Percentiles rank a stretch among this genome's conserved stretches.
These are phyloP conservation scores for Phyto melanocephala DNA, from an alignment of 2,888 invertebrate genomes.

Conservation along the genomic window DNA sequence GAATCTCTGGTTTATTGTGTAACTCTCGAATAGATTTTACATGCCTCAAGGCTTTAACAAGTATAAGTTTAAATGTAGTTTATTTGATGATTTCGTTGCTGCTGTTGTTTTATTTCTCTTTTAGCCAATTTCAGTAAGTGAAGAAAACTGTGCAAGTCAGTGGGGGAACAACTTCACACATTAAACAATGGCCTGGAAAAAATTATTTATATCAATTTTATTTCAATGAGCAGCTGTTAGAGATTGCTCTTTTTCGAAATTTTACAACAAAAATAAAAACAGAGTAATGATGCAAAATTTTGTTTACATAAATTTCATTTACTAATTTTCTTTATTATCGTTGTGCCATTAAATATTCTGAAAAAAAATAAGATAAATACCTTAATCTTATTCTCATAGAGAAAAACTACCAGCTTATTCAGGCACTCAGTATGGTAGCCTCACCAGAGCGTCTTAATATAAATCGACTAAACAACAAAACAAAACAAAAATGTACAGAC, in stretches of 20 bases:
- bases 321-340: slow-evolving; percentile 4
- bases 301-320: slow-evolving; percentile 30
- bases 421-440: neutral
- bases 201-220: slow-evolving; percentile 42
- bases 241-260: slow-evolving; percentile 17
- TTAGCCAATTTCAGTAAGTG: neutral
- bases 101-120: neutral
- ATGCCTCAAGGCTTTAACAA: neutral
- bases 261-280: slow-evolving; percentile 4
- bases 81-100: neutral
- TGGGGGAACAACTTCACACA: neutral
- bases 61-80: slow-evolving; percentile 39
- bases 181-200: slow-evolving; percentile 41
- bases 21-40: too few relatives aligned
- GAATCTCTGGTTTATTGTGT: too few relatives aligned
- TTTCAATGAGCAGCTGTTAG: slow-evolving; percentile 22
- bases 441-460: slow-evolving; percentile 13
- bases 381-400: slow-evolving; percentile 4
- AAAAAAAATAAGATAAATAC: neutral
- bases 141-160: neutral
- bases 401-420: too few relatives aligned
- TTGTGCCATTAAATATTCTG: neutral
- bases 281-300: slow-evolving; percentile 17
- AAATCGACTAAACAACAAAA: neutral
- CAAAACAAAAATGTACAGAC: neutral